Percentiles rank a stretch among this genome's conserved stretches.
Conservation (phyloP, 2,113 vertebrate genomes). For the Pogona vitticeps region DNA sequence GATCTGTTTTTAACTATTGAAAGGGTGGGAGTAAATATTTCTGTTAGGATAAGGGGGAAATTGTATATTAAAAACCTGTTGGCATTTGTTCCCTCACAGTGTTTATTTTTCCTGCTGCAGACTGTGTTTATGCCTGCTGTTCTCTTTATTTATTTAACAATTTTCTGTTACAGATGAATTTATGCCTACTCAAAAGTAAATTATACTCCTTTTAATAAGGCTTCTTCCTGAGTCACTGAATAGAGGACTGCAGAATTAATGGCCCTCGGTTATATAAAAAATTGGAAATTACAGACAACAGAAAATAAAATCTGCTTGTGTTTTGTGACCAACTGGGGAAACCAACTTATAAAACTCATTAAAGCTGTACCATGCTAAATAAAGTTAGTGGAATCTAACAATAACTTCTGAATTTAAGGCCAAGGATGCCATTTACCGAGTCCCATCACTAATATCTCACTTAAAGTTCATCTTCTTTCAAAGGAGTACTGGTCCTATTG, state of each 20-base stretch:
- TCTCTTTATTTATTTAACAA: not conserved
- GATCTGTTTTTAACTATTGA: not conserved
- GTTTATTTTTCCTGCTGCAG: not conserved
- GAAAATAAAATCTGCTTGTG: not conserved
- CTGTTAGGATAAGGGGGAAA: not conserved
- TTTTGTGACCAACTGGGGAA: not conserved
- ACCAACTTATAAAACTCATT: not conserved
- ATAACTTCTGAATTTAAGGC: not conserved
- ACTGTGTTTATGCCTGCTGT: not conserved
- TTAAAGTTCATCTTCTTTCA: not conserved
- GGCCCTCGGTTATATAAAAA: not conserved
- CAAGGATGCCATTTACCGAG: not conserved
- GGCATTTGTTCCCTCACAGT: not conserved
- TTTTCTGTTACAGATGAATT: not conserved
- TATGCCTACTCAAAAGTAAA: not conserved
- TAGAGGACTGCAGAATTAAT: not conserved
- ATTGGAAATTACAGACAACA: not conserved
- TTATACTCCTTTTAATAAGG: not conserved
- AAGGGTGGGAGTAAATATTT: not conserved
- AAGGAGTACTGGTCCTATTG: too few relatives aligned
- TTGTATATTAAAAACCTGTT: not conserved
- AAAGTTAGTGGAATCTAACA: not conserved
- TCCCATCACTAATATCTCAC: constrained; percentile 28
- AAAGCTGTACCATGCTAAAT: not conserved
- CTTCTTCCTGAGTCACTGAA: not conserved